phyloP scores from a whole-genome alignment of 2,113 vertebrate species.

The Brachyistius frenatus region DNA sequence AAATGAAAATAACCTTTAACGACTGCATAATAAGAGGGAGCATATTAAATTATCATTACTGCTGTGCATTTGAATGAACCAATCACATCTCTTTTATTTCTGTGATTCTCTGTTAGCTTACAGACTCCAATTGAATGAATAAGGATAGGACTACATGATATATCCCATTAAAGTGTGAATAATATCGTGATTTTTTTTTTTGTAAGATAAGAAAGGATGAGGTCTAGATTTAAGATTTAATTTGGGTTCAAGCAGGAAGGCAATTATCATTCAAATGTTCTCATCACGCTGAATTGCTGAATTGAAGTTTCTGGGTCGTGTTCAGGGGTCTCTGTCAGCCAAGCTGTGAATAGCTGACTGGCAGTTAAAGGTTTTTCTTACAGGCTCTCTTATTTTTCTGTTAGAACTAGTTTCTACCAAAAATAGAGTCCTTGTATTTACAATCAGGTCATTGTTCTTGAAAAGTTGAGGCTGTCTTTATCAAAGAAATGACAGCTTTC shows the following conservation, averaged over 20 bases:
- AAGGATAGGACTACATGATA: neutral
- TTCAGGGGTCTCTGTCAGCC: neutral
- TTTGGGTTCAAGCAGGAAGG: neutral
- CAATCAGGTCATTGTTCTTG: neutral
- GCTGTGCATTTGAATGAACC: slow-evolving; percentile 25
- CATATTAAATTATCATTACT: slow-evolving; percentile 25
- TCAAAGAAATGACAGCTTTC: neutral
- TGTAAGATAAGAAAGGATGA: neutral
- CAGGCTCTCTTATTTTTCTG: neutral
- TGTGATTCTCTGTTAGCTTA: neutral
- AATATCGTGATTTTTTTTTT: too few species aligned
- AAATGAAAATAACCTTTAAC: slow-evolving; percentile 31
- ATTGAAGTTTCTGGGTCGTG: slow-evolving; percentile 4
- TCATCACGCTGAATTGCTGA: slow-evolving; percentile 10
- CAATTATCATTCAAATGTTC: slow-evolving; percentile 22
- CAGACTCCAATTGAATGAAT: neutral
- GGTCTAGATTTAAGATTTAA: neutral
- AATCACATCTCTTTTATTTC: slow-evolving; percentile 2
- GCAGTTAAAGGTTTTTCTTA: neutral
- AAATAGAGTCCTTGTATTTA: neutral
- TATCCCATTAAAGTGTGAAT: neutral
- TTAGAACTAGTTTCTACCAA: neutral
- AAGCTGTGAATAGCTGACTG: slow-evolving; percentile 16
- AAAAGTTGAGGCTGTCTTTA: neutral
- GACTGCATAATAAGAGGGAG: neutral